Conservation (phyloP, 2,113 vertebrate species). For the Myxocyprinus asiaticus region DNA sequence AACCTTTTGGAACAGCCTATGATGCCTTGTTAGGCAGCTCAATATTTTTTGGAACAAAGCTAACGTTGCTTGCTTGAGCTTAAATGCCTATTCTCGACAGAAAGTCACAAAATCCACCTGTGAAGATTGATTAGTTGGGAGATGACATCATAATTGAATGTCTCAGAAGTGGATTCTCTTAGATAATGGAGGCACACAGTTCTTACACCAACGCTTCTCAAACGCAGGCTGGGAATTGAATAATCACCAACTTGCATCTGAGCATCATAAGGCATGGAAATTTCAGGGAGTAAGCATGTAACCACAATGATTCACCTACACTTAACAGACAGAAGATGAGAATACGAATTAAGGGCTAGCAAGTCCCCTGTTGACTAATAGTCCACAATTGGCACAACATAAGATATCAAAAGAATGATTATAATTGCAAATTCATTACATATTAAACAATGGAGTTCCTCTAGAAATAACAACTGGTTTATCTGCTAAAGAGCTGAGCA, state of each 20-base stretch:
- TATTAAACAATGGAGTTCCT: neutral
- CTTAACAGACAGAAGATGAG: constrained; percentile 43
- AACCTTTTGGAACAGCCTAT: too few species aligned
- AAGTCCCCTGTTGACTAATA: constrained; percentile 42
- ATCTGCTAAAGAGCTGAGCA: neutral
- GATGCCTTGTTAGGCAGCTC: neutral
- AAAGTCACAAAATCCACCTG: neutral
- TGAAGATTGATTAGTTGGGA: constrained; percentile 14
- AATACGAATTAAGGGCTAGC: constrained; percentile 46
- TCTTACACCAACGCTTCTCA: constrained; percentile 16
- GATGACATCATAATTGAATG: constrained; percentile 32
- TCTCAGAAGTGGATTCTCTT: constrained; percentile 28
- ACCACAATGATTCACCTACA: constrained; percentile 50
- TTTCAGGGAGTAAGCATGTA: constrained; percentile 48
- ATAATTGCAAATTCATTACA: constrained; percentile 36
- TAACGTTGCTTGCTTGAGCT: neutral
- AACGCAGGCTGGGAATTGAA: constrained; percentile 36
- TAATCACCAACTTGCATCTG: constrained; percentile 50
- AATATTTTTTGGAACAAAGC: neutral
- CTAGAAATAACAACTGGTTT: neutral
- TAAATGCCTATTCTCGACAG: neutral
- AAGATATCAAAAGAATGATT: constrained; percentile 29
- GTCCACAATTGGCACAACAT: constrained; percentile 24
- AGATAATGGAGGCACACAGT: constrained; percentile 27
- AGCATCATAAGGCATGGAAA: constrained; percentile 47